Conservation (phyloP, 1,140 invertebrate genomes). For the Diabrotica undecimpunctata region DNA sequence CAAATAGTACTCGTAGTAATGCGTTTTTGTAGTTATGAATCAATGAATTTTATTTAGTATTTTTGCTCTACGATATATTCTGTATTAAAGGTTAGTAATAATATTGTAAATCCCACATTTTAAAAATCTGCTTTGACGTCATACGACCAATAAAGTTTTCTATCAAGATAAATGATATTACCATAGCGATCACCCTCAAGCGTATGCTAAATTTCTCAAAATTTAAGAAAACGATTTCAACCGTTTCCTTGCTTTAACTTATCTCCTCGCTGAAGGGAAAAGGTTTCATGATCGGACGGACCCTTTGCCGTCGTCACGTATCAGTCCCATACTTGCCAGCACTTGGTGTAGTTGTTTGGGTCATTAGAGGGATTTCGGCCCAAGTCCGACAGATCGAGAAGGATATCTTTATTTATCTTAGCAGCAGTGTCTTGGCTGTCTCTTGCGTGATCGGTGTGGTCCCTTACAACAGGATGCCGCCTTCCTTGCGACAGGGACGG, state of each 20-base stretch:
- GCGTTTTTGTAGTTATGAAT: too few relatives aligned
- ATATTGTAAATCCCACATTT: too few relatives aligned
- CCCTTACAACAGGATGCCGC: conserved; percentile 5
- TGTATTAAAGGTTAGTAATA: too few relatives aligned
- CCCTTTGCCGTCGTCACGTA: conserved; percentile 10
- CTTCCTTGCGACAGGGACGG: background rate
- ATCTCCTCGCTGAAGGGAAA: background rate
- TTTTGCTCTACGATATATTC: too few relatives aligned
- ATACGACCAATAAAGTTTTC: background rate
- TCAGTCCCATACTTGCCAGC: conserved; percentile 15
- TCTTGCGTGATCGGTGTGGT: conserved; percentile 12
- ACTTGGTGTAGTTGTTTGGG: conserved; percentile 18
- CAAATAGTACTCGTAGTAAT: too few relatives aligned
- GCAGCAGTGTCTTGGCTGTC: conserved; percentile 8
- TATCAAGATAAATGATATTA: background rate
- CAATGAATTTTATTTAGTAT: too few relatives aligned
- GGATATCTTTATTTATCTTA: conserved; percentile 21
- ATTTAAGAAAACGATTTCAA: background rate
- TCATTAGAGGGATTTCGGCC: conserved; percentile 13
- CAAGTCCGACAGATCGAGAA: conserved; percentile 1
- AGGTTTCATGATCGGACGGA: background rate
- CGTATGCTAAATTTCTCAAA: background rate
- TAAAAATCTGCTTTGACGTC: background rate
- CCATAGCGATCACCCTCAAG: background rate
- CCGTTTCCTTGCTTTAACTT: background rate